phyloP scores from a whole-genome alignment of 2,113 vertebrate genomes.

The Erythrolamprus reginae region DNA sequence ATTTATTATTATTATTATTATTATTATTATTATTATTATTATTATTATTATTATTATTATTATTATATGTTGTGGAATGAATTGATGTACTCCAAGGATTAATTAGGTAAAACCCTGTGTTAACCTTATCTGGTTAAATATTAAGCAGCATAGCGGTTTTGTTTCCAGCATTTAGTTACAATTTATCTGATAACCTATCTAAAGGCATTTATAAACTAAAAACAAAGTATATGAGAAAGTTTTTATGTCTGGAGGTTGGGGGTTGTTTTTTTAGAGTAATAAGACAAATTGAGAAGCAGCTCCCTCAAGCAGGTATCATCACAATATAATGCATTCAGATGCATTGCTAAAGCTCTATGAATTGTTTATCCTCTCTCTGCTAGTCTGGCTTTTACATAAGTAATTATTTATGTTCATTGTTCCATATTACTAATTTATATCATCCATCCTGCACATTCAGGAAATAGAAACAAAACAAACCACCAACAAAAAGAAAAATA shows the following conservation, averaged over 20 bases:
- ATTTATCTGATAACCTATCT: conserved; percentile 46
- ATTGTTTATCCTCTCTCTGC: neutral
- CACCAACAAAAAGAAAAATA: neutral
- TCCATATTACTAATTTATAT: conserved; percentile 42
- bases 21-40: no score
- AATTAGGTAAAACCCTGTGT: conserved; percentile 59
- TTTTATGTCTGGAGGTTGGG: fast-evolving
- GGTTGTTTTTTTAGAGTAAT: conserved; percentile 13
- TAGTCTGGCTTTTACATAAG: conserved; percentile 42
- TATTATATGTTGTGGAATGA: conserved; percentile 52
- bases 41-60: no score
- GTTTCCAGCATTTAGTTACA: conserved; percentile 53
- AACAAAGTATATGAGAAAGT: conserved; percentile 43
- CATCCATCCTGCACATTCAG: conserved; percentile 17
- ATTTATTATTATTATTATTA: no score
- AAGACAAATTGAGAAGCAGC: neutral
- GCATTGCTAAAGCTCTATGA: neutral
- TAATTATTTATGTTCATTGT: conserved; percentile 13
- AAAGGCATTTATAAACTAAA: neutral
- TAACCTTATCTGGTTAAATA: conserved; percentile 57
- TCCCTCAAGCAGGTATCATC: neutral
- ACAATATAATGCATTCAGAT: neutral
- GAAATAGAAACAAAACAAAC: conserved; percentile 35
- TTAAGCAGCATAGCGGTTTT: conserved; percentile 50
- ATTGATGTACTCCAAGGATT: conserved; percentile 55